Evolutionary conservation across 2,888 invertebrate species (phyloP).

Genomic region (Drosophila affinis): DNA sequence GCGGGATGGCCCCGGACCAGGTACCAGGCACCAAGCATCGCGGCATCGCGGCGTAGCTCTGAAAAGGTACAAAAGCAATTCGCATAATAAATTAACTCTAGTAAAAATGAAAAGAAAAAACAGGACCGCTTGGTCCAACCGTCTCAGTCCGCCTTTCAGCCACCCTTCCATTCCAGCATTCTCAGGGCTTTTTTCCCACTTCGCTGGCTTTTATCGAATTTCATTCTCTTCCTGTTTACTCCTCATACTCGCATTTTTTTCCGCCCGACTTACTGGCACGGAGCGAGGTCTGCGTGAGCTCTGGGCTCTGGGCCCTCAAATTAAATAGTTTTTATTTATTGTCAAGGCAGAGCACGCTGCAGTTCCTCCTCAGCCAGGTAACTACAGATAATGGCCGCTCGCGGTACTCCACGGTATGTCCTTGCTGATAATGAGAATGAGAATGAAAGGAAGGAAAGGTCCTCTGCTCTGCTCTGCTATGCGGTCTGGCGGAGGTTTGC

Average conservation of each 20-base stretch:
- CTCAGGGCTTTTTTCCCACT: slow-evolving; percentile 15
- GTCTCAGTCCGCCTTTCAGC: not conserved
- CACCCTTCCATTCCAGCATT: not conserved
- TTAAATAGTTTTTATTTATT: slow-evolving; percentile 82
- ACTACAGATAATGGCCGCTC: slow-evolving; percentile 63
- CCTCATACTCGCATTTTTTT: slow-evolving; percentile 53
- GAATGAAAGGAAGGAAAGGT: not conserved
- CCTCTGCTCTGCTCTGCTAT: too few relatives aligned
- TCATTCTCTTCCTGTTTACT: slow-evolving; percentile 38
- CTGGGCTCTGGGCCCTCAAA: slow-evolving; percentile 59
- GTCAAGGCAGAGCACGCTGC: slow-evolving; percentile 54
- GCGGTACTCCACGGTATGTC: slow-evolving; percentile 38
- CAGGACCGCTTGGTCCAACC: slow-evolving; percentile 1
- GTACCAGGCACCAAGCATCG: too few relatives aligned
- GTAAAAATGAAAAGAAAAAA: slow-evolving; percentile 38
- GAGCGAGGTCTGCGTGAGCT: slow-evolving; percentile 35
- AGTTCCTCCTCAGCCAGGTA: slow-evolving; percentile 31
- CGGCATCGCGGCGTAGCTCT: slow-evolving; percentile 24
- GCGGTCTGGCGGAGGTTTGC: too few relatives aligned
- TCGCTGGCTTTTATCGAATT: slow-evolving; percentile 29
- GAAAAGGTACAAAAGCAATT: slow-evolving; percentile 63
- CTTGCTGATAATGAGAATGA: slow-evolving; percentile 22
- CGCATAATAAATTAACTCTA: slow-evolving; percentile 76
- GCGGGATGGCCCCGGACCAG: slow-evolving; percentile 15
- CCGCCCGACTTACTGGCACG: slow-evolving; percentile 27